phyloP scores from a whole-genome alignment of 2,888 invertebrate species.

The Aleiodes testaceus region DNA sequence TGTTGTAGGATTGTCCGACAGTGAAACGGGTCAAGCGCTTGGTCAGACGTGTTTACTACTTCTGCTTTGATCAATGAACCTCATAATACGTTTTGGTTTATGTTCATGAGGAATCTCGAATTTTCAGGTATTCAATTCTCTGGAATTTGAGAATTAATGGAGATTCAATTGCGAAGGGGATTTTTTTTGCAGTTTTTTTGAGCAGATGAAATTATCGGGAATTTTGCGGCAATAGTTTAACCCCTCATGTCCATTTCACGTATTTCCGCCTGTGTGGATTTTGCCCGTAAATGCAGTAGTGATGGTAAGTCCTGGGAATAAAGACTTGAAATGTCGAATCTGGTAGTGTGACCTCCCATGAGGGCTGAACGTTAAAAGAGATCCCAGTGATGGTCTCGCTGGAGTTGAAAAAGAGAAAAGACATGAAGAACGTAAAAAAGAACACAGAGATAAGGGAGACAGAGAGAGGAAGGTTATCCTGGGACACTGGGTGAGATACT shows the following conservation, averaged over 20 bases:
- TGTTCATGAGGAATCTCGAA: background rate
- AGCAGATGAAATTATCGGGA: no score
- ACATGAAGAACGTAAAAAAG: conserved; percentile 20
- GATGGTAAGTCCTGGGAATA: conserved; percentile 10
- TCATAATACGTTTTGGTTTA: conserved; percentile 8
- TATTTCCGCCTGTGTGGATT: no score
- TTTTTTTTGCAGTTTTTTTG: no score
- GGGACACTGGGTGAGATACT: conserved; percentile 26
- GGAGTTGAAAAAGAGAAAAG: conserved; percentile 20
- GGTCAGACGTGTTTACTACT: conserved; percentile 23
- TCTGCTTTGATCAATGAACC: conserved; percentile 5
- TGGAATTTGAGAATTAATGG: background rate
- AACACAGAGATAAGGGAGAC: conserved; percentile 21
- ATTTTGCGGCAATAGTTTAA: no score
- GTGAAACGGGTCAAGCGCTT: background rate
- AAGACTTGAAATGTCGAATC: conserved; percentile 26
- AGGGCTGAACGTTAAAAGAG: conserved; percentile 28
- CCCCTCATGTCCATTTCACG: background rate
- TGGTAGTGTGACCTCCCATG: conserved; percentile 25
- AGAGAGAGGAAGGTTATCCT: conserved; percentile 22
- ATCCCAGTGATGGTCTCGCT: conserved; percentile 14
- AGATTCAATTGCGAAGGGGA: no score
- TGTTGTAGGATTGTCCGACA: no score
- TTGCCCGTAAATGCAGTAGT: background rate
- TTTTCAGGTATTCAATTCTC: background rate